phyloP scores from a whole-genome alignment of 2,888 invertebrate genomes.

The Harpagoxenus sublaevis region DNA sequence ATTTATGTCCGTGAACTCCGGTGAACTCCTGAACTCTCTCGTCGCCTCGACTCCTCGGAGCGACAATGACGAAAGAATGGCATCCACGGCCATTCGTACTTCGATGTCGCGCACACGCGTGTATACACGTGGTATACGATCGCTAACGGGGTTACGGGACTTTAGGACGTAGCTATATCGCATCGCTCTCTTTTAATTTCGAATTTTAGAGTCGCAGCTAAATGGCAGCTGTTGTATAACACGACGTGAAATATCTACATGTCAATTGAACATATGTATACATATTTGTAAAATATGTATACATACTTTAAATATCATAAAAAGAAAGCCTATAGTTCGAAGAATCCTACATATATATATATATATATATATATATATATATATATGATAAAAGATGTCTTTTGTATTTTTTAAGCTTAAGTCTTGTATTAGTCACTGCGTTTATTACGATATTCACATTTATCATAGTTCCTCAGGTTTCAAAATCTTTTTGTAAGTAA shows the following conservation, averaged over 20 bases:
- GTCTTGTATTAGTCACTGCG: not conserved
- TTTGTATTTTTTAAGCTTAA: not conserved
- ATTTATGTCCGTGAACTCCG: constrained; percentile 81
- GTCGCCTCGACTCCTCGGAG: constrained; percentile 71
- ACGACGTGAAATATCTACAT: not conserved
- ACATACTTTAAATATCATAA: not conserved
- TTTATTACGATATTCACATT: not conserved
- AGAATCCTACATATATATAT: not conserved
- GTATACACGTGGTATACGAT: constrained; percentile 55
- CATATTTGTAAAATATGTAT: too few species aligned
- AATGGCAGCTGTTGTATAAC: not conserved
- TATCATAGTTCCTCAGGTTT: not conserved
- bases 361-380: too few species aligned
- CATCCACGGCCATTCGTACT: constrained; percentile 58
- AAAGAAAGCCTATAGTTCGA: not conserved
- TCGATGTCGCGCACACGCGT: constrained; percentile 59
- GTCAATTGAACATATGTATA: not conserved
- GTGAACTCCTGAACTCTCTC: constrained; percentile 81
- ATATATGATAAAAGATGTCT: not conserved
- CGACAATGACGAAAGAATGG: constrained; percentile 76
- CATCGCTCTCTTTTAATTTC: not conserved
- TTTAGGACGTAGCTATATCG: constrained; percentile 61
- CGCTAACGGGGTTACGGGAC: constrained; percentile 75
- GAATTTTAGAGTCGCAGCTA: not conserved
- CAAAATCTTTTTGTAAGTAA: not conserved